Percentiles rank a stretch among this genome's conserved stretches.
phyloP scores from a whole-genome alignment of 1,140 invertebrate species.

The Neodiprion fabricii region DNA sequence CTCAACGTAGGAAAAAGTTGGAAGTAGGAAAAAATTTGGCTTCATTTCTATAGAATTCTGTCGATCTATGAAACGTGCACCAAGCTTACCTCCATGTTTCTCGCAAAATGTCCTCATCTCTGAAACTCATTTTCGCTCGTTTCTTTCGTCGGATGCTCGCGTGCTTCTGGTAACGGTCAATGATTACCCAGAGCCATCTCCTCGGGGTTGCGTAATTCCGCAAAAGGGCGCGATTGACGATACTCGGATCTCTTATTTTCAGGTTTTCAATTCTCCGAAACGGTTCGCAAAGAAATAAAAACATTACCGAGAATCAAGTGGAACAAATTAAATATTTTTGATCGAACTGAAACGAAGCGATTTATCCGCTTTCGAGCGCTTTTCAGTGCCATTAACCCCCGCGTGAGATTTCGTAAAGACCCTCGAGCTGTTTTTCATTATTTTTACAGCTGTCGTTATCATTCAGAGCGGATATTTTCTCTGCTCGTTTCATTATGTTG shows the following conservation, averaged over 20 bases:
- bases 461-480: not conserved
- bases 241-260: constrained; percentile 2
- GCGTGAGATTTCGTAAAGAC: not conserved
- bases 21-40: no score
- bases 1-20: no score
- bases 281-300: not conserved
- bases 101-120: no score
- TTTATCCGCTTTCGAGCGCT: not conserved
- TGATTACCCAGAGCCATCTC: not conserved
- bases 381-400: not conserved
- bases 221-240: not conserved
- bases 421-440: not conserved
- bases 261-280: not conserved
- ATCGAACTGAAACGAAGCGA: no score
- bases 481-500: not conserved
- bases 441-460: not conserved
- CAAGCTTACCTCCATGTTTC: no score
- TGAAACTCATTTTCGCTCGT: not conserved
- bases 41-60: no score
- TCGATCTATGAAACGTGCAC: no score
- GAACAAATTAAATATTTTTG: not conserved
- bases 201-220: not conserved
- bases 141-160: not conserved
- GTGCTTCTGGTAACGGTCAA: not conserved
- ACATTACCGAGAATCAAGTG: no score